phyloP scores from a whole-genome alignment of 2,797 vertebrate species.

The Bradypodion pumilum region DNA sequence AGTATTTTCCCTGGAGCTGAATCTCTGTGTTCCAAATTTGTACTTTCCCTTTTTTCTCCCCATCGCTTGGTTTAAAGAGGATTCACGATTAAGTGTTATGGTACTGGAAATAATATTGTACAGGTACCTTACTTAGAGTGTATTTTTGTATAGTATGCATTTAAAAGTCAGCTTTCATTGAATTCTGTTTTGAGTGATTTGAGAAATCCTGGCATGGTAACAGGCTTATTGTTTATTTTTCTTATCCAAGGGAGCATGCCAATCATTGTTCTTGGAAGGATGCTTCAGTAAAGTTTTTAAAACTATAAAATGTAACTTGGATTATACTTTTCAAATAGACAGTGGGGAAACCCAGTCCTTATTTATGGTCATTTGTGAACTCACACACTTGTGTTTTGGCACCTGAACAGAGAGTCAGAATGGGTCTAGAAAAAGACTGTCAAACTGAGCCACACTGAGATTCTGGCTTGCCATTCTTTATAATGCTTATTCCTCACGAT shows the following conservation, averaged over 20 bases:
- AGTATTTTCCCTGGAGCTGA: conserved; percentile 61
- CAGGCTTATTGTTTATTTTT: background rate
- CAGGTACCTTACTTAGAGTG: background rate
- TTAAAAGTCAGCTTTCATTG: background rate
- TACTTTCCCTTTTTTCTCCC: conserved; percentile 46
- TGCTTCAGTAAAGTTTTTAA: background rate
- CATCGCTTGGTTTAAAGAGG: conserved; percentile 39
- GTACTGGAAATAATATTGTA: background rate
- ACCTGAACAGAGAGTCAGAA: no score
- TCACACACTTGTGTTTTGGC: no score
- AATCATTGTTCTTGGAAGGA: background rate
- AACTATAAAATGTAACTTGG: background rate
- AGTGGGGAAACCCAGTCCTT: background rate
- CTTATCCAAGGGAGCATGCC: background rate
- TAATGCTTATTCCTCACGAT: no score
- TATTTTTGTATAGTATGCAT: background rate
- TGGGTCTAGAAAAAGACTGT: background rate
- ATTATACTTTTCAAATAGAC: background rate
- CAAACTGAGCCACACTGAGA: background rate
- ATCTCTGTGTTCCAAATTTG: conserved; percentile 52
- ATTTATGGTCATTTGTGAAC: no score
- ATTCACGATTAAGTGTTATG: conserved; percentile 33
- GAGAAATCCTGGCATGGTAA: background rate
- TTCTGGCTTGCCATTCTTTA: background rate
- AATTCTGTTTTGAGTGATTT: background rate